Conservation (phyloP, 1,140 invertebrate genomes). For the Papilio machaon region DNA sequence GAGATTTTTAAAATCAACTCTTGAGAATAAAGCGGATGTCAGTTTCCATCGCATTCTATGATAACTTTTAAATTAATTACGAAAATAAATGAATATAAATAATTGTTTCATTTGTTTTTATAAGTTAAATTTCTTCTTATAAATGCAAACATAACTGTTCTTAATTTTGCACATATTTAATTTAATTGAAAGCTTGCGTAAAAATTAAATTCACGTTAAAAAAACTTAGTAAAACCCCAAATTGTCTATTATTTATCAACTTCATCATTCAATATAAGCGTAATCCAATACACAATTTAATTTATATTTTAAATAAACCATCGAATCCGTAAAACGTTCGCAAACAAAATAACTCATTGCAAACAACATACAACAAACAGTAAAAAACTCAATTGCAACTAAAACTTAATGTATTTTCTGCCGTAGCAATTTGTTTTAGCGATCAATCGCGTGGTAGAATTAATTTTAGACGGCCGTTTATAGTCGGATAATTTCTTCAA, state of each 20-base stretch:
- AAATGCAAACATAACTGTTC: neutral
- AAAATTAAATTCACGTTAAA: too few species aligned
- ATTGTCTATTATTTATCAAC: neutral
- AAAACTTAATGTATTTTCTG: slow-evolving; percentile 26
- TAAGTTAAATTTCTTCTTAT: neutral
- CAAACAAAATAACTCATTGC: slow-evolving; percentile 20
- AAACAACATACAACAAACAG: slow-evolving; percentile 1
- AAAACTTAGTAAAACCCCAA: neutral
- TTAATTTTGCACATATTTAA: too few species aligned
- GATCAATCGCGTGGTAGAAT: slow-evolving; percentile 29
- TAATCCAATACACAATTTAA: neutral
- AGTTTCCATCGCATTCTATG: neutral
- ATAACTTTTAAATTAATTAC: neutral
- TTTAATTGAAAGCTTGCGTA: too few species aligned
- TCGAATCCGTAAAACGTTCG: neutral
- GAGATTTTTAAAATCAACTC: slow-evolving; percentile 36
- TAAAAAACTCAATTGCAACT: slow-evolving; percentile 30
- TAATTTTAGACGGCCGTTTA: slow-evolving; percentile 34
- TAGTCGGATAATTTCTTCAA: slow-evolving; percentile 39
- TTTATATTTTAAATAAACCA: slow-evolving; percentile 7
- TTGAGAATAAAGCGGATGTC: neutral
- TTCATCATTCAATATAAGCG: neutral
- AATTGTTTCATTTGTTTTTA: too few species aligned
- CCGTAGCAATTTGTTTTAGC: slow-evolving; percentile 9
- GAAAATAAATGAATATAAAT: neutral